phyloP scores from a whole-genome alignment of 1,140 invertebrate species.

The Drosophila rhopaloa region DNA sequence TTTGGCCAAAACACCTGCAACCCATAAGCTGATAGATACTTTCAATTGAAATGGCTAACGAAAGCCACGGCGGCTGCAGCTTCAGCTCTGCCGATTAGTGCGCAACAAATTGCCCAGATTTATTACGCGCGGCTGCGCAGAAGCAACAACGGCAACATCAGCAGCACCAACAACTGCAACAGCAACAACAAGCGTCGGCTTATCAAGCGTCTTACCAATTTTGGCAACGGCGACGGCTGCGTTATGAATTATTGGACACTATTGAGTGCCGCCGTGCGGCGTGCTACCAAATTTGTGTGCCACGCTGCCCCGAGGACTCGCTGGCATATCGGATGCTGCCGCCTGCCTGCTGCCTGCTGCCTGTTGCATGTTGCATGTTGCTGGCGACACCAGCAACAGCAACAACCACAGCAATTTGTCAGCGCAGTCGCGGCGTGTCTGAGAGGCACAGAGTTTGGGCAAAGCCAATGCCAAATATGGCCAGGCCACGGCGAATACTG shows the following conservation, averaged over 20 bases:
- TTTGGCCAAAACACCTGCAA: constrained; percentile 73
- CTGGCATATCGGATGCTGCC: constrained; percentile 55
- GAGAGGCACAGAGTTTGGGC: constrained; percentile 67
- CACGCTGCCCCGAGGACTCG: constrained; percentile 70
- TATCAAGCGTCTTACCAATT: constrained; percentile 74
- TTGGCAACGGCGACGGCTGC: constrained; percentile 67
- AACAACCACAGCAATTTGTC: constrained; percentile 70
- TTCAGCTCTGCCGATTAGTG: constrained; percentile 67
- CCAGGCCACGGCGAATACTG: constrained; percentile 57
- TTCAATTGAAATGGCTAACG: constrained; percentile 72
- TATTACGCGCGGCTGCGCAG: constrained; percentile 67
- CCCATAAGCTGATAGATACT: constrained; percentile 68
- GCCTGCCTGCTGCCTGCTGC: constrained; percentile 26
- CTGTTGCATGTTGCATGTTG: constrained; percentile 46
- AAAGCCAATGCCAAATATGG: constrained; percentile 82
- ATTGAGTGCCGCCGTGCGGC: constrained; percentile 78
- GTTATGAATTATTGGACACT: constrained; percentile 83
- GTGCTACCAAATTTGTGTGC: constrained; percentile 80
- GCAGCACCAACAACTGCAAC: constrained; percentile 7
- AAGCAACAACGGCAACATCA: constrained; percentile 16
- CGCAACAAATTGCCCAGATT: constrained; percentile 80
- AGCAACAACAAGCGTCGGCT: constrained; percentile 45
- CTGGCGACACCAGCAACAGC: constrained; percentile 66
- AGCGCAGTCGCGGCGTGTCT: constrained; percentile 74
- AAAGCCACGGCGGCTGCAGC: constrained; percentile 20